Conservation (phyloP, 2,888 invertebrate species). For the Drosophila neotestacea region DNA sequence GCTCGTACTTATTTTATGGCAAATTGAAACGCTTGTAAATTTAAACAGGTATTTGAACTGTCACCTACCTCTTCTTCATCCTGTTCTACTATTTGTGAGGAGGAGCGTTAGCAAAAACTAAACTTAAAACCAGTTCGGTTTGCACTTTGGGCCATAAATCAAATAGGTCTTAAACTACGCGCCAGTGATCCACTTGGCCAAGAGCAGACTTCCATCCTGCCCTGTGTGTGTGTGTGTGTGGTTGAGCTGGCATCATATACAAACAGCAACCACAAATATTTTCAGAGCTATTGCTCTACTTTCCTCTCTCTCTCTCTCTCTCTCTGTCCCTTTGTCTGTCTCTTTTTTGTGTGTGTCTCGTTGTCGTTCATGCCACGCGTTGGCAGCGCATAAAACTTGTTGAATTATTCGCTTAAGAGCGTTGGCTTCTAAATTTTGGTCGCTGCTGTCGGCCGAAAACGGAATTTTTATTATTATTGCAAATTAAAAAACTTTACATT, state of each 20-base stretch:
- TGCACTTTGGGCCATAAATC: conserved; percentile 64
- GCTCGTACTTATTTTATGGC: conserved; percentile 36
- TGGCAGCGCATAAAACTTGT: conserved; percentile 75
- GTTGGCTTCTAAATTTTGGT: conserved; percentile 27
- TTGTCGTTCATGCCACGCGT: conserved; percentile 27
- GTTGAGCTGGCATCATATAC: conserved; percentile 52
- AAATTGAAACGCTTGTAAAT: conserved; percentile 46
- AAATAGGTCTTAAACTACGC: conserved; percentile 54
- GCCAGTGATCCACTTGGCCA: conserved; percentile 20
- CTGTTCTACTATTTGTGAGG: background rate
- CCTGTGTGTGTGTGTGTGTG: conserved; percentile 28
- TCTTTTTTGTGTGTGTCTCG: background rate
- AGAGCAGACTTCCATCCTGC: background rate
- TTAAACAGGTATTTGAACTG: conserved; percentile 54
- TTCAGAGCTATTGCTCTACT: conserved; percentile 18
- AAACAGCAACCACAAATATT: conserved; percentile 71
- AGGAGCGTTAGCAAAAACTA: background rate
- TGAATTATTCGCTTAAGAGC: conserved; percentile 61
- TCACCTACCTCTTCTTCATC: conserved; percentile 4
- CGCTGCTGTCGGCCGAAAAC: conserved; percentile 32
- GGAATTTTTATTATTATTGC: conserved; percentile 79
- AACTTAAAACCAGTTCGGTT: conserved; percentile 17
- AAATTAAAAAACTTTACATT: conserved; percentile 79
- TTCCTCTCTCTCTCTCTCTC: background rate
- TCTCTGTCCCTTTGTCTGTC: background rate